Evolutionary conservation across 2,888 invertebrate species (phyloP), one percentile per base, ranked within the genome.

Genomic region (Drosophila acutilabella): DNA sequence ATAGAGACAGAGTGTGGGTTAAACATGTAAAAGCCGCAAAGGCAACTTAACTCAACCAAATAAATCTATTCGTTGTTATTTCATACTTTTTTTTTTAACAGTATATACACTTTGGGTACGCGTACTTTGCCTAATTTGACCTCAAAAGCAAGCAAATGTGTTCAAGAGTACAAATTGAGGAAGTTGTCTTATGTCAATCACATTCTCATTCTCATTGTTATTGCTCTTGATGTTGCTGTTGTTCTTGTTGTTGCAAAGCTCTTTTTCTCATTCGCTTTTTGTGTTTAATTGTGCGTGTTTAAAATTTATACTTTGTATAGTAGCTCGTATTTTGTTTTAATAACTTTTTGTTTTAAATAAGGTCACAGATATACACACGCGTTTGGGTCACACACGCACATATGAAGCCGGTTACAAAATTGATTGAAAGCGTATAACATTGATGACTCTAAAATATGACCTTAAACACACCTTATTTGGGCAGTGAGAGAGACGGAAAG

Each of bases 61-160:
- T 33, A 33, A 42, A 59, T 36, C 18, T 36, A 14, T 18, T 42
- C 11, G 10, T 48, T 36, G 38, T 30, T 44, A 16, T 23, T 53
- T 33, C 33, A 11, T 44, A 30, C 45, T 48, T 30, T 54, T 48
- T 48, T 30, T 54, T 54, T 40, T 52, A 59, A 40, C 53, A 50
- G 62, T 51, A 73, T 78, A 78, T 70, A 79, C 76, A 52, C 26
- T 52, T 41, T 66, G 59, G 11, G 6, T 20, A 53, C 52, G 48
- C 33, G 56, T 56, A 56, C 52, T 73, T 44, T 78, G 80, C 59
- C 71, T 76, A 67, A 66, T 79, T 71, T 85, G 88, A 90, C 89
- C 89, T 90, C 84, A 89, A 87, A 89, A 87, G 78, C 76, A 78
- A 78, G 10, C 62, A 44, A 60, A 51, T 50, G 20, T 47, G 26